Percentiles rank a stretch among this genome's conserved stretches.
These are phyloP conservation scores for Dysmachus trigonus DNA, from an alignment of 2,888 invertebrate species.

Conservation along the genomic window DNA sequence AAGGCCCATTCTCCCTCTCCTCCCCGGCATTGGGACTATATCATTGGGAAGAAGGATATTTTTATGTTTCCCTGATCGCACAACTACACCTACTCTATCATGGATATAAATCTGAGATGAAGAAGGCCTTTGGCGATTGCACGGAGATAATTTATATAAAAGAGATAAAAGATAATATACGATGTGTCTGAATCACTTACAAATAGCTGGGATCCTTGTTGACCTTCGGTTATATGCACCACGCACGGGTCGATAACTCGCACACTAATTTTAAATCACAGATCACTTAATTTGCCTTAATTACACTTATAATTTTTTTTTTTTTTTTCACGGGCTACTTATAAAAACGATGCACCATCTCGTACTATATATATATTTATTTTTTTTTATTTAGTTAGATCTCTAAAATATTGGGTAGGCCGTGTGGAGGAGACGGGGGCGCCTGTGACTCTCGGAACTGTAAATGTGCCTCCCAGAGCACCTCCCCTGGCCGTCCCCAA, in stretches of 20 bases:
- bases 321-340: constrained; percentile 18
- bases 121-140: not conserved
- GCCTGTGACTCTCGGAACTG: constrained; percentile 39
- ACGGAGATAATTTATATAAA: not conserved
- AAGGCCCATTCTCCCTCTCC: not conserved
- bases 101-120: not conserved
- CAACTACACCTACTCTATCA: not conserved
- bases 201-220: constrained; percentile 22
- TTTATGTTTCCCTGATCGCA: not conserved
- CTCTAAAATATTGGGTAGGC: constrained; percentile 57
- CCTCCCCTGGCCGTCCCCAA: constrained; percentile 64
- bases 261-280: constrained; percentile 42
- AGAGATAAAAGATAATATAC: not conserved
- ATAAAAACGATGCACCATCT: constrained; percentile 13
- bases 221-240: constrained; percentile 18
- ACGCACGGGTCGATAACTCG: not conserved
- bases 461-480: constrained; percentile 60
- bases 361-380: too few species aligned
- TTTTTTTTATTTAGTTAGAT: not conserved
- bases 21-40: not conserved
- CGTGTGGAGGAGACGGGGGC: constrained; percentile 65
- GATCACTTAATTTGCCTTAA: constrained; percentile 33
- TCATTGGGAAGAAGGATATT: not conserved
- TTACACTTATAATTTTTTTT: constrained; percentile 12
- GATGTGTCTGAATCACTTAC: not conserved